phyloP scores from a whole-genome alignment of 2,888 invertebrate species.

The Carterocephalus palaemon region DNA sequence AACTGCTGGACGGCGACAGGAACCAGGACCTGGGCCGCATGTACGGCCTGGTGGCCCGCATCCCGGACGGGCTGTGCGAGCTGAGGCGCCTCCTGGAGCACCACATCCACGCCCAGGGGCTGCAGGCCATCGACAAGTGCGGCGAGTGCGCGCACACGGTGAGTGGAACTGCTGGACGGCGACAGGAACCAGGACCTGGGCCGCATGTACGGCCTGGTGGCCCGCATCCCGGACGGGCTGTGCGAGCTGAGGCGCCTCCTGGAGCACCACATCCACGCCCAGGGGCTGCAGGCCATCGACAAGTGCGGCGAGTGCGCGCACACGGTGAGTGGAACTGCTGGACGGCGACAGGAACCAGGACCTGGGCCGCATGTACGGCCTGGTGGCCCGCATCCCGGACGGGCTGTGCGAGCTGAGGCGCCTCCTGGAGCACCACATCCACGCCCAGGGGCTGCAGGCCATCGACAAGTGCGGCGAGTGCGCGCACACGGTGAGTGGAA shows the following conservation, averaged over 20 bases:
- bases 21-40: slow-evolving; percentile 96
- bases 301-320: slow-evolving; percentile 95
- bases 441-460: slow-evolving; percentile 93
- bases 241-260: slow-evolving; percentile 91
- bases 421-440: slow-evolving; percentile 95
- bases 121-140: slow-evolving; percentile 95
- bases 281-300: slow-evolving; percentile 95
- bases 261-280: slow-evolving; percentile 95
- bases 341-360: too few relatives aligned
- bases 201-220: slow-evolving; percentile 96
- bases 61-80: slow-evolving; percentile 94
- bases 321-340: slow-evolving; percentile 83
- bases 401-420: slow-evolving; percentile 93
- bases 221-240: slow-evolving; percentile 94
- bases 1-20: too few relatives aligned
- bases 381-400: slow-evolving; percentile 95
- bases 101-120: slow-evolving; percentile 95
- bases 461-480: slow-evolving; percentile 96
- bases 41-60: slow-evolving; percentile 95
- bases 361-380: slow-evolving; percentile 95
- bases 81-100: slow-evolving; percentile 92
- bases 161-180: too few relatives aligned
- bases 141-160: slow-evolving; percentile 94
- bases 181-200: slow-evolving; percentile 96
- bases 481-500: slow-evolving; percentile 86